These are phyloP conservation scores for Rhea pennata DNA, from an alignment of 2,113 vertebrate genomes.

Conservation along the genomic window DNA sequence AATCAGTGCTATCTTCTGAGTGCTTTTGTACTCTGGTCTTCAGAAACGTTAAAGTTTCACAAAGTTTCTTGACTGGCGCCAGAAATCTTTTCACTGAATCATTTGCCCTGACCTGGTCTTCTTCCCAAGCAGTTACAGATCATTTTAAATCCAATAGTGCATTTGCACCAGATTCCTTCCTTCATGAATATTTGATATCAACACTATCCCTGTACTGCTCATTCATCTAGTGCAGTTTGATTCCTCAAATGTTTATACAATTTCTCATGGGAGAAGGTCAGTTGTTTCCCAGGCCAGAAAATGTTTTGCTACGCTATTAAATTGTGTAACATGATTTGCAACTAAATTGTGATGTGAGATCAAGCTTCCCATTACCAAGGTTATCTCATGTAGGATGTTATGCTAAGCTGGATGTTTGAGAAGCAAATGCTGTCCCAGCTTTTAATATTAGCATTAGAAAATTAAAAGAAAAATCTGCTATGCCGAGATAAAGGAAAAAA, in stretches of 20 bases:
- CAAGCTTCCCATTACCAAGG: not conserved
- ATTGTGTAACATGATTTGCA: not conserved
- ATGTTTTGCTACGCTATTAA: not conserved
- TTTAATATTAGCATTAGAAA: not conserved
- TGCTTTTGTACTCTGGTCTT: not conserved
- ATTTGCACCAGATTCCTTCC: not conserved
- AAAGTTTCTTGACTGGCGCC: not conserved
- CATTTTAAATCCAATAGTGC: not conserved
- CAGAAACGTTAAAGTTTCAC: not conserved
- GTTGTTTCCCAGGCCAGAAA: not conserved
- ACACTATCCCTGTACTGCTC: not conserved
- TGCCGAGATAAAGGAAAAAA: not conserved
- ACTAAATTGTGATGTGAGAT: accelerated
- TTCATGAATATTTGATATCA: not conserved
- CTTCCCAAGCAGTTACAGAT: not conserved
- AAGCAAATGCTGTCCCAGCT: not conserved
- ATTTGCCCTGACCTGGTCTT: not conserved
- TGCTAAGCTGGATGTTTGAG: not conserved
- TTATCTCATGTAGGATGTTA: not conserved
- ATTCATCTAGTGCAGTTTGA: not conserved
- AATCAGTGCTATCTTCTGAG: not conserved
- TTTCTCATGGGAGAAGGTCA: not conserved
- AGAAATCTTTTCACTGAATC: not conserved
- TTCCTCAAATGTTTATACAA: not conserved
- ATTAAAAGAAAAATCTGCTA: not conserved